Evolutionary conservation across 2,888 invertebrate genomes (phyloP).

Genomic region (Abscondita cerata): DNA sequence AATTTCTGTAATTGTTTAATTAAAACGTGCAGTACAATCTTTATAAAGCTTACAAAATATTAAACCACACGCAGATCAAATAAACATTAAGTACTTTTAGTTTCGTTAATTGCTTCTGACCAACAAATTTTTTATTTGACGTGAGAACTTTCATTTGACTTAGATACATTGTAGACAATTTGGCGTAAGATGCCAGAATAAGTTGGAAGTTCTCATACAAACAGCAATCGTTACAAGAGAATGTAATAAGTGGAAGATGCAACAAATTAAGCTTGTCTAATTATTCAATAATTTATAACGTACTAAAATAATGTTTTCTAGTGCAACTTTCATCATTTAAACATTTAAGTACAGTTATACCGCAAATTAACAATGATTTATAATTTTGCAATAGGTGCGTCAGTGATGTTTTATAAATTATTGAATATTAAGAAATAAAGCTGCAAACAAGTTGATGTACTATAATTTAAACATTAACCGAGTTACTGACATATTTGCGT

Average conservation of each 20-base stretch:
- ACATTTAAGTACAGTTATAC: constrained; percentile 5
- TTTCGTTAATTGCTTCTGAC: too few relatives aligned
- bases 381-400: constrained; percentile 18
- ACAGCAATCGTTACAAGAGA: background rate
- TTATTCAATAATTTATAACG: constrained; percentile 11
- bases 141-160: too few relatives aligned
- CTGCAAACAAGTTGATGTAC: constrained; percentile 15
- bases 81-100: too few relatives aligned
- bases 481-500: constrained; percentile 25
- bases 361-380: constrained; percentile 15
- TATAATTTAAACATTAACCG: constrained; percentile 20
- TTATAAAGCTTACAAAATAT: too few relatives aligned
- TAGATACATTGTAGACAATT: too few relatives aligned
- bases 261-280: constrained; percentile 12
- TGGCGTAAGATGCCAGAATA: too few relatives aligned
- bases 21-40: too few relatives aligned
- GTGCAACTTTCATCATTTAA: constrained; percentile 3
- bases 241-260: background rate
- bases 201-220: background rate
- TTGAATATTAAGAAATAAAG: constrained; percentile 25
- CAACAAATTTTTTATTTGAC: too few relatives aligned
- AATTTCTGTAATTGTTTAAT: too few relatives aligned
- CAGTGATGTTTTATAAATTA: constrained; percentile 19
- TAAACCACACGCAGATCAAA: too few relatives aligned
- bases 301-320: constrained; percentile 17